Base-by-base conservation (phyloP, 2,888 invertebrate genomes). In the Drosophila macrothrix region DNA sequence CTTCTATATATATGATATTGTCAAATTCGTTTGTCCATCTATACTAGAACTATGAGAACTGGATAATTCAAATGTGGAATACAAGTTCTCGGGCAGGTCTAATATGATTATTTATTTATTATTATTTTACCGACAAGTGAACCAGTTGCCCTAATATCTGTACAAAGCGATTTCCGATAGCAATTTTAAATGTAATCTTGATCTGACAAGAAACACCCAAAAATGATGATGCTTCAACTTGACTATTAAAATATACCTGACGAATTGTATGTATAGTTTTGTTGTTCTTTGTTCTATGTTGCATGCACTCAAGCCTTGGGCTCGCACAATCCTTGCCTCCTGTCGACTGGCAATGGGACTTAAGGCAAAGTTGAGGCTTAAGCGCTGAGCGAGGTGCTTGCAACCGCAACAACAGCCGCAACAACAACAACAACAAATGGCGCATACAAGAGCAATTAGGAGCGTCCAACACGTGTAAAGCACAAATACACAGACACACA, bases 381-480 rank as follows among this genome's bases (percentile, higher is more conserved):
- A 60, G 43, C 67, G 63, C 25, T 35, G 43, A 67, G 53, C 68
- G 60, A 61, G 41, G 53, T 55, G 61, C 43, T 37, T 65, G 75
- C 63, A 76, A 49, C 61, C 50, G 61, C 70, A 66, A 46, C 63
- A 67, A 19, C 66, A 52, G 31, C 74, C 35, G 22, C 71, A 76
- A 19, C 62, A 28, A 35, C 67, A 41, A 58, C 60, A 69, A 12
- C 62, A 49, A 22, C 64, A 75, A 63, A 25, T 67, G 68, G 12
- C 69, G 74, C 79, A 78, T 58, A 72, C 78, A 90, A 77, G 82
- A 85, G 88, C 90, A 86, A 86, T 90, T 88, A 90, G 80, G 58
- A 67, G 75, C 46, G 68, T 58, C 60, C 64, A 70, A 81, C 78
- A 81, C 60, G 84, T 78, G 82, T 83, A 70, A 67, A 25, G 63